Conservation (phyloP, 2,888 invertebrate genomes). For the Acheta domesticus region DNA sequence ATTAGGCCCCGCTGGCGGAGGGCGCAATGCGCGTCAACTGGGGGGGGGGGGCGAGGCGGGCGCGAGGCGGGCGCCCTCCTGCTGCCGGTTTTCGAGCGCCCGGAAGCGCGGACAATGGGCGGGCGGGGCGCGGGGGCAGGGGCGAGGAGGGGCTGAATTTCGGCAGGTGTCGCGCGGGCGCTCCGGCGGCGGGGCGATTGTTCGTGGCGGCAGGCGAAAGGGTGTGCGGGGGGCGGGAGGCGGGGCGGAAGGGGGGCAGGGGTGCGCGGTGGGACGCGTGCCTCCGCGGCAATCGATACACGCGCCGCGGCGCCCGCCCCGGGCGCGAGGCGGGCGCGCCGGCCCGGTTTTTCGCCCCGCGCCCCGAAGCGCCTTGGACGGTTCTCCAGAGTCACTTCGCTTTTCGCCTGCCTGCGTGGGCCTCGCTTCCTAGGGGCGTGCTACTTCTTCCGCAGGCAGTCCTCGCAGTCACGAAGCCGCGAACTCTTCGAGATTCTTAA, state of each 20-base stretch:
- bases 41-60: neutral
- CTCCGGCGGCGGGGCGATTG: neutral
- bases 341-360: neutral
- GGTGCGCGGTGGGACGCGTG: neutral
- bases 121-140: neutral
- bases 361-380: neutral
- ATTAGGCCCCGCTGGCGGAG: too few relatives aligned
- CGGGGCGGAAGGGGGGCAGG: neutral
- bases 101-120: constrained; percentile 11
- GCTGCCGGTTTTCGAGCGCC: constrained; percentile 8
- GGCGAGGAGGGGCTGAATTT: neutral
- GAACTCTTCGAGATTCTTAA: too few relatives aligned
- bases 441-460: too few relatives aligned
- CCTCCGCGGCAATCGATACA: constrained; percentile 6
- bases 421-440: too few relatives aligned
- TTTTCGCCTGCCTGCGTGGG: too few relatives aligned
- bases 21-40: neutral
- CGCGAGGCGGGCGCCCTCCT: neutral
- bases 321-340: neutral
- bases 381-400: too few relatives aligned
- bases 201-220: neutral
- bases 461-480: too few relatives aligned
- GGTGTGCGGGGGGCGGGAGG: neutral
- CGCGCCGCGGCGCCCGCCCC: neutral
- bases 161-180: neutral